Percentiles rank a stretch among this genome's conserved stretches.
phyloP scores from a whole-genome alignment of 92 coral and sea anemone genomes.

The Porites lobata region DNA sequence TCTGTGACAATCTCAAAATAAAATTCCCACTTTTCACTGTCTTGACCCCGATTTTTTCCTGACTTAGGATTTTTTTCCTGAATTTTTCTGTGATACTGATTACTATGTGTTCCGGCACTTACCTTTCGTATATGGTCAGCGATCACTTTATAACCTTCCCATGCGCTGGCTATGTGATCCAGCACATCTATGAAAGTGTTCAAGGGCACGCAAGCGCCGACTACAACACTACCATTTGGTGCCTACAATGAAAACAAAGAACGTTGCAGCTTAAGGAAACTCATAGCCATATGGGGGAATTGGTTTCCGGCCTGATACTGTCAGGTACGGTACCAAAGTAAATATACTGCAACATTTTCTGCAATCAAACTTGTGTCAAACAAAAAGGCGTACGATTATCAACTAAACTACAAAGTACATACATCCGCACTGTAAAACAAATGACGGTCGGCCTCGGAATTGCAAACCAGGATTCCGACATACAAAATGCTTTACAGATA shows the following conservation, averaged over 20 bases:
- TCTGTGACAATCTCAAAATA: too few species aligned
- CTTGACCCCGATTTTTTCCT: too few species aligned
- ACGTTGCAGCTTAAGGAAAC: background rate
- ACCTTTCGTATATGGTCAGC: slow-evolving; percentile 91
- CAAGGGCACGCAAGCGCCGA: slow-evolving; percentile 85
- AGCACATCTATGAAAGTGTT: slow-evolving; percentile 67
- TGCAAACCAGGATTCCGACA: background rate
- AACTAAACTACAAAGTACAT: too few species aligned
- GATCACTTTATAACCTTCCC: slow-evolving; percentile 69
- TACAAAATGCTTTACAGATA: too few species aligned
- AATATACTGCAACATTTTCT: too few species aligned
- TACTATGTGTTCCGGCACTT: background rate
- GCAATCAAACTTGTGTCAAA: too few species aligned
- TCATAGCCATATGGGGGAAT: too few species aligned
- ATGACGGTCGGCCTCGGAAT: background rate
- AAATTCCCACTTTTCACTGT: too few species aligned
- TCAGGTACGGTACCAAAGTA: too few species aligned
- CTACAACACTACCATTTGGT: slow-evolving; percentile 53
- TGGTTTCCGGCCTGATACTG: too few species aligned
- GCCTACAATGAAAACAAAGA: background rate
- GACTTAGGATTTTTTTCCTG: background rate
- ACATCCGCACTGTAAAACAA: background rate
- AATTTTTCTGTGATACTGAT: background rate
- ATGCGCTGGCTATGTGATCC: slow-evolving; percentile 55
- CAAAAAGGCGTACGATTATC: too few species aligned